Percentiles rank a stretch among this genome's conserved stretches.
Conservation (phyloP, 2,888 invertebrate species). For the Leucophenga montana region DNA sequence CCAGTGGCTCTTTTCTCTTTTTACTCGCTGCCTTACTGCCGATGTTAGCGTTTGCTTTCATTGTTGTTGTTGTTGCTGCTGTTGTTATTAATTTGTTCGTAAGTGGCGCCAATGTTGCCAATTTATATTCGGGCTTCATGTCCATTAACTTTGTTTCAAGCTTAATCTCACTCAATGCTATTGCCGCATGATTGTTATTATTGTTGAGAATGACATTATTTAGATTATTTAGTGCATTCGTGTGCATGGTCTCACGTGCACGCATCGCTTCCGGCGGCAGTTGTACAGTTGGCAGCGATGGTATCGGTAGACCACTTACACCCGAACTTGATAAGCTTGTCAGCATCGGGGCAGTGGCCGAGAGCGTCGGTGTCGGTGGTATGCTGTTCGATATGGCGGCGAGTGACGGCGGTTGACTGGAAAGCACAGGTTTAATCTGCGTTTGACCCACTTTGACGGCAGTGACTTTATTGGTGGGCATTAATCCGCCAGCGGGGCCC, state of each 20-base stretch:
- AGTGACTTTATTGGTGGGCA: constrained; percentile 66
- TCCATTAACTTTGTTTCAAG: constrained; percentile 59
- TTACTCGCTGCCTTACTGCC: constrained; percentile 76
- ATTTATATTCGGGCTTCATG: constrained; percentile 56
- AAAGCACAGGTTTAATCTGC: constrained; percentile 70
- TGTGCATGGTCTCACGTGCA: constrained; percentile 60
- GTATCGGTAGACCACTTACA: constrained; percentile 63
- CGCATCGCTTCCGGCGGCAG: constrained; percentile 61
- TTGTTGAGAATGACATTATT: constrained; percentile 50
- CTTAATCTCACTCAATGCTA: constrained; percentile 39
- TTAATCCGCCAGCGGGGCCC: constrained; percentile 56
- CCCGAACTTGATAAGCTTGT: constrained; percentile 67
- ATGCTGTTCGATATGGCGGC: constrained; percentile 67
- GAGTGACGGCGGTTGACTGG: constrained; percentile 67
- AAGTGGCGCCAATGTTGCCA: constrained; percentile 54
- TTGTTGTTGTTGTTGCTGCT: constrained; percentile 18
- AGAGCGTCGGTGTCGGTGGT: constrained; percentile 58
- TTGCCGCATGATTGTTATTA: constrained; percentile 48
- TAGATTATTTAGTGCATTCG: constrained; percentile 54
- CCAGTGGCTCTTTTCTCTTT: constrained; percentile 84
- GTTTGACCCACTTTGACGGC: constrained; percentile 73
- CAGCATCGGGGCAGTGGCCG: constrained; percentile 54
- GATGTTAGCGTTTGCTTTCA: constrained; percentile 56
- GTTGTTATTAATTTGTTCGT: constrained; percentile 56
- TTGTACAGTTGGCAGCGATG: constrained; percentile 69